Percentiles rank a stretch among this genome's conserved stretches.
These are phyloP conservation scores for Leptoclinus maculatus DNA, from an alignment of 2,797 vertebrate genomes.

Conservation along the genomic window DNA sequence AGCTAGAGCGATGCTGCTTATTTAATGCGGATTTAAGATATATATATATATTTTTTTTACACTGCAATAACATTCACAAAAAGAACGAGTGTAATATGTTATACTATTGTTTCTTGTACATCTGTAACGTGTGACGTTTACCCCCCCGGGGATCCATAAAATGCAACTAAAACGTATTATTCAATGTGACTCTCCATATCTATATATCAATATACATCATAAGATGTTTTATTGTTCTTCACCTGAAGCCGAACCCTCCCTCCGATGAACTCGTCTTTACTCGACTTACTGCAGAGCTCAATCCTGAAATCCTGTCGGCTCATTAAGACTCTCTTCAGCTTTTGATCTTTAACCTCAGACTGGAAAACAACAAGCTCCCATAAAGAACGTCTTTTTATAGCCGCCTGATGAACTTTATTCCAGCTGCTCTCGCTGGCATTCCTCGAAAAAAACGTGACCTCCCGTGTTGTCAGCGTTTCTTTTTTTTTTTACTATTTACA, in stretches of 20 bases:
- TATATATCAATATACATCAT: background rate
- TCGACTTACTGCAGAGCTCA: background rate
- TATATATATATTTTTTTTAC: too few species aligned
- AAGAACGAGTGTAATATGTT: too few species aligned
- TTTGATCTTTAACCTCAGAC: conserved; percentile 40
- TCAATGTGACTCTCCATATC: background rate
- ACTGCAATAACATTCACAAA: too few species aligned
- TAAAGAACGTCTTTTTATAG: conserved; percentile 39
- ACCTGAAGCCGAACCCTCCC: background rate
- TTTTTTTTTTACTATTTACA: conserved; percentile 26
- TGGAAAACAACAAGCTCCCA: conserved; percentile 9
- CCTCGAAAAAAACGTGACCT: conserved; percentile 23
- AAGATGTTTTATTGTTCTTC: background rate
- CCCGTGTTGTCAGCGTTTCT: conserved; percentile 1
- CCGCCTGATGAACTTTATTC: conserved; percentile 32
- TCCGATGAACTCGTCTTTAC: background rate
- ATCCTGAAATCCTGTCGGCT: conserved; percentile 39
- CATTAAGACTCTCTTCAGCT: conserved; percentile 16
- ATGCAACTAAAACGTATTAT: background rate
- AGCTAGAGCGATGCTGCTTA: too few species aligned
- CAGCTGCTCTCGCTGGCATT: background rate
- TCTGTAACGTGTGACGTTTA: background rate
- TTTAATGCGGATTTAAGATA: too few species aligned
- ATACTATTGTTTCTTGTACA: too few species aligned
- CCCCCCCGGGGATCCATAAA: too few species aligned